Percentiles rank a stretch among this genome's conserved stretches.
Conservation (phyloP, 2,113 vertebrate species). For the Tachysurus vachellii region DNA sequence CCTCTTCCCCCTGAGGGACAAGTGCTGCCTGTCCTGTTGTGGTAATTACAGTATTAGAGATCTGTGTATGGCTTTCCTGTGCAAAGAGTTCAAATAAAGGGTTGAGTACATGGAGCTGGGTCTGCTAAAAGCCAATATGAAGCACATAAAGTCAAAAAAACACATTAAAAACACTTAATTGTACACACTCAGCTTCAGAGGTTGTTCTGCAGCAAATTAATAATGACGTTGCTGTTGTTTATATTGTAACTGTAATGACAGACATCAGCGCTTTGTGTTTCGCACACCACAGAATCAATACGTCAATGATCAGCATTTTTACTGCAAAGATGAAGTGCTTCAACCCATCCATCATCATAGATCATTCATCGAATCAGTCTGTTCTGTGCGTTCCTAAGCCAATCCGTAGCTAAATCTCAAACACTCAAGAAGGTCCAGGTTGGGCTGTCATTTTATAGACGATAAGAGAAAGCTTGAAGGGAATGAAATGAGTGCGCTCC, state of each 20-base stretch:
- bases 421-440: background rate
- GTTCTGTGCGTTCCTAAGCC: no score
- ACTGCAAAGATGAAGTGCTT: background rate
- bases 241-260: background rate
- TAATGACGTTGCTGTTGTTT: background rate
- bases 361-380: background rate
- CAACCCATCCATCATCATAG: background rate
- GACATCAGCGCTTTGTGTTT: background rate
- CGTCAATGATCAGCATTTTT: background rate
- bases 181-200: background rate
- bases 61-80: background rate
- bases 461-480: background rate
- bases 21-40: slow-evolving; percentile 22
- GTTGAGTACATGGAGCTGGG: background rate
- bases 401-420: background rate
- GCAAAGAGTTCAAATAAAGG: background rate
- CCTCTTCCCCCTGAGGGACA: slow-evolving; percentile 42
- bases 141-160: background rate
- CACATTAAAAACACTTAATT: background rate
- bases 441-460: background rate
- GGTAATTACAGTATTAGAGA: slow-evolving; percentile 29
- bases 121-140: background rate
- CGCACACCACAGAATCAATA: background rate
- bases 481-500: no score
- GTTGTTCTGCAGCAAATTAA: background rate